Conservation (phyloP, 2,113 vertebrate genomes). For the Myanophis thanlyinensis region DNA sequence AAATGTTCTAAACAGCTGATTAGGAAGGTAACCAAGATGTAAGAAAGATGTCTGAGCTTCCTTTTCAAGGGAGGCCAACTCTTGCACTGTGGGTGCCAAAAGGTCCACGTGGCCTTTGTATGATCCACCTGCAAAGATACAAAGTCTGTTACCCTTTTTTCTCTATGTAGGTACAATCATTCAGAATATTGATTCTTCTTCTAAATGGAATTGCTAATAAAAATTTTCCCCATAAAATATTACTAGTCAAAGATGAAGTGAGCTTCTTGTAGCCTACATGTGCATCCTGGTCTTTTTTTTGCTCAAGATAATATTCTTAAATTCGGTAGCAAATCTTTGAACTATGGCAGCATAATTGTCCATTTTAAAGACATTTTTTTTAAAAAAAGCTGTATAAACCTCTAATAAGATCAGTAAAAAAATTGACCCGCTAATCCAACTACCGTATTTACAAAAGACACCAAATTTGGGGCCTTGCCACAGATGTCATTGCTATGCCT, state of each 20-base stretch:
- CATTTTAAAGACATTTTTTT: background rate
- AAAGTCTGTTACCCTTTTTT: slow-evolving; percentile 29
- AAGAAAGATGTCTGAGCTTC: slow-evolving; percentile 98
- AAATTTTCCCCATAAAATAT: background rate
- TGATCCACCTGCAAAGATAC: slow-evolving; percentile 77
- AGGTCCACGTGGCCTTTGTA: slow-evolving; percentile 96
- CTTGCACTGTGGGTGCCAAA: slow-evolving; percentile 92
- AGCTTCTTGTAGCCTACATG: background rate
- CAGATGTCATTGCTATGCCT: background rate
- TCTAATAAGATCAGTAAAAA: background rate
- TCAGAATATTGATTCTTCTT: slow-evolving; percentile 25
- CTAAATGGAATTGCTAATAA: no score
- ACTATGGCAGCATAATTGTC: background rate
- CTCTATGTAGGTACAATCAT: slow-evolving; percentile 8
- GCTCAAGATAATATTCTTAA: background rate
- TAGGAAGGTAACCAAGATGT: slow-evolving; percentile 92
- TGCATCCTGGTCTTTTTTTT: background rate
- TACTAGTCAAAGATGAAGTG: background rate
- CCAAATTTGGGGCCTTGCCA: background rate
- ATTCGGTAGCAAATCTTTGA: background rate
- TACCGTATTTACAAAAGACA: background rate
- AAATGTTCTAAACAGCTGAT: slow-evolving; percentile 95
- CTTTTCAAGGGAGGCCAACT: slow-evolving; percentile 89
- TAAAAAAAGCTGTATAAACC: background rate
- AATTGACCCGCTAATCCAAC: background rate